phyloP scores from a whole-genome alignment of 1,140 invertebrate genomes.

The Anoplophora glabripennis region DNA sequence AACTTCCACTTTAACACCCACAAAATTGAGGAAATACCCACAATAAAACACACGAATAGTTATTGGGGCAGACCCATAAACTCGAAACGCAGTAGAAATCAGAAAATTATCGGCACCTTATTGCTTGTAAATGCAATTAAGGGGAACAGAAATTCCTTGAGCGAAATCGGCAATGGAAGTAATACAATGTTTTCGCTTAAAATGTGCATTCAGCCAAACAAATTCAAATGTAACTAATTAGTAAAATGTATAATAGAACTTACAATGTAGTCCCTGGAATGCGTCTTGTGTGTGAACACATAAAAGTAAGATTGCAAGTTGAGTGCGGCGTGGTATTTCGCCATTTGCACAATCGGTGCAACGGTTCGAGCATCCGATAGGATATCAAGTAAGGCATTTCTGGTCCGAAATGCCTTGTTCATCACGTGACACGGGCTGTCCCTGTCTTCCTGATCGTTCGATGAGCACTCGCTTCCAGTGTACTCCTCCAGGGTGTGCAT shows the following conservation, averaged over 20 bases:
- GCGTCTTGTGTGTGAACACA: constrained; percentile 80
- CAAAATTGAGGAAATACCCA: too few relatives aligned
- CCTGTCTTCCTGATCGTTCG: constrained; percentile 12
- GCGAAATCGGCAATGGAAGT: too few relatives aligned
- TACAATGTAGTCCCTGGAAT: constrained; percentile 69
- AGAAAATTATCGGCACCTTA: too few relatives aligned
- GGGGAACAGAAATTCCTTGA: too few relatives aligned
- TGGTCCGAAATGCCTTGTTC: constrained; percentile 42
- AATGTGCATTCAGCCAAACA: too few relatives aligned
- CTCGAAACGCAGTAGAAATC: too few relatives aligned
- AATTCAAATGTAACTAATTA: too few relatives aligned
- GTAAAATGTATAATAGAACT: constrained; percentile 44
- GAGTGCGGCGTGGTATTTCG: constrained; percentile 69
- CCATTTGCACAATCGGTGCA: constrained; percentile 69
- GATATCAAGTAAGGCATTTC: constrained; percentile 81
- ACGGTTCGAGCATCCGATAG: constrained; percentile 83
- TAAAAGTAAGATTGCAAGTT: constrained; percentile 83
- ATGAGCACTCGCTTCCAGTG: constrained; percentile 43
- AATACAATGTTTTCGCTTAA: too few relatives aligned
- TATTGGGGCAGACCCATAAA: too few relatives aligned
- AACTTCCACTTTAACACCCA: too few relatives aligned
- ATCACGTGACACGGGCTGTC: constrained; percentile 48
- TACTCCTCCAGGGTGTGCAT: constrained; percentile 68
- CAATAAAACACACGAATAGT: too few relatives aligned
- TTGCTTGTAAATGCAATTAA: too few relatives aligned